These are phyloP conservation scores for Neelides sp. DNA, from an alignment of 1,140 invertebrate genomes.

Conservation along the genomic window DNA sequence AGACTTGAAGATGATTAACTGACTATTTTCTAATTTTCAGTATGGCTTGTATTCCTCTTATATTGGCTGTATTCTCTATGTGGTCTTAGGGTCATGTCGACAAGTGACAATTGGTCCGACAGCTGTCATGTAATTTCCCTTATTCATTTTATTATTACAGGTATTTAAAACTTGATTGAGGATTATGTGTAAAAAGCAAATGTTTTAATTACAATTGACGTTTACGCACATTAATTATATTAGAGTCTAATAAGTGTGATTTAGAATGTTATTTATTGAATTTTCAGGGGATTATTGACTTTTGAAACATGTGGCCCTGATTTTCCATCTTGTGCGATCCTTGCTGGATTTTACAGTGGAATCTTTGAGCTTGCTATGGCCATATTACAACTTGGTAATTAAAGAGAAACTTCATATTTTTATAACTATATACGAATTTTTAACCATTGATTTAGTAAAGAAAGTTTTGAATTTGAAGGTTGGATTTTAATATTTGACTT, in stretches of 20 bases:
- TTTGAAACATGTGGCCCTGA: constrained; percentile 24
- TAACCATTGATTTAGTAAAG: no score
- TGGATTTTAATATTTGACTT: not conserved
- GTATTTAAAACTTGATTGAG: no score
- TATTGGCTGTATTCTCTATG: constrained; percentile 82
- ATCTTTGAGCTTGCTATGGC: constrained; percentile 27
- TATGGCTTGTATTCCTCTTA: constrained; percentile 86
- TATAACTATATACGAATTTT: not conserved
- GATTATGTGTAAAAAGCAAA: no score
- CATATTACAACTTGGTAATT: constrained; percentile 18
- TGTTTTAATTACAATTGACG: no score
- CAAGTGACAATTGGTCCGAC: constrained; percentile 77
- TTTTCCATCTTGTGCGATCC: constrained; percentile 20
- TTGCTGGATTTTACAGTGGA: constrained; percentile 24
- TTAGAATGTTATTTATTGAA: no score
- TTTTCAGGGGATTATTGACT: constrained; percentile 19
- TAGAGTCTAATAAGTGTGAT: no score
- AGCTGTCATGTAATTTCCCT: no score
- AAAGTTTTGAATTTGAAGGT: not conserved
- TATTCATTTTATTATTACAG: no score
- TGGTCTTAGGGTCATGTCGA: constrained; percentile 74
- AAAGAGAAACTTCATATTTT: not conserved
- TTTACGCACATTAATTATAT: no score
- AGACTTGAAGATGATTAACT: not conserved
- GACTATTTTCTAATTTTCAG: constrained; percentile 40